Conservation (phyloP, 2,888 invertebrate species). For the Coenonympha arcania region DNA sequence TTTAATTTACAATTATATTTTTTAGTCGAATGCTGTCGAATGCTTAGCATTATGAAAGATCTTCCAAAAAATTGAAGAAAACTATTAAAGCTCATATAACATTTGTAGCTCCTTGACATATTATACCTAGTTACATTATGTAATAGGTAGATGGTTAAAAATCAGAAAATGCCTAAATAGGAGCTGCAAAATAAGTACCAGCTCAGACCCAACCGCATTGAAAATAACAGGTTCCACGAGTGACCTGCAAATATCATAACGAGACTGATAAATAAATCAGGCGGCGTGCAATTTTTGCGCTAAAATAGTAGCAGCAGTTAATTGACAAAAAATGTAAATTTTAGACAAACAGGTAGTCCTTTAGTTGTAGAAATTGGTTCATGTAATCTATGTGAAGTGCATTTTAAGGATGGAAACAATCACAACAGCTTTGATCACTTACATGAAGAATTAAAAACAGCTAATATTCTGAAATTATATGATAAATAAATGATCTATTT, state of each 20-base stretch:
- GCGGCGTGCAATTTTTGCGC: neutral
- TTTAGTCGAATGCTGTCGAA: neutral
- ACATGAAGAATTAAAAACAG: too few species aligned
- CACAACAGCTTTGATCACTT: too few species aligned
- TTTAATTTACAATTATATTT: neutral
- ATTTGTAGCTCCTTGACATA: too few species aligned
- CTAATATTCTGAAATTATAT: too few species aligned
- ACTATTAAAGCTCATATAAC: too few species aligned
- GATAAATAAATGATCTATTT: too few species aligned
- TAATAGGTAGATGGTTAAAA: neutral
- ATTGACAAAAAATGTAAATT: conserved; percentile 1
- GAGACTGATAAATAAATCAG: conserved; percentile 4
- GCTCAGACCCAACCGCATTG: neutral
- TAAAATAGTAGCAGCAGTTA: conserved; percentile 1
- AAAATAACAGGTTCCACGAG: neutral
- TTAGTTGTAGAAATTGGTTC: neutral
- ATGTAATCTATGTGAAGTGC: neutral
- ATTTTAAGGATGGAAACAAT: neutral
- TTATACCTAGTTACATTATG: neutral
- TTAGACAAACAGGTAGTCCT: neutral
- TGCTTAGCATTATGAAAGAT: neutral
- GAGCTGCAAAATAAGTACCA: neutral
- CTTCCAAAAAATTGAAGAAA: neutral
- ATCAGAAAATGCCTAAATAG: neutral
- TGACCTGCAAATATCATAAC: conserved; percentile 13